These are phyloP conservation scores for Eurytoma californica DNA, from an alignment of 2,888 invertebrate genomes.

Conservation along the genomic window DNA sequence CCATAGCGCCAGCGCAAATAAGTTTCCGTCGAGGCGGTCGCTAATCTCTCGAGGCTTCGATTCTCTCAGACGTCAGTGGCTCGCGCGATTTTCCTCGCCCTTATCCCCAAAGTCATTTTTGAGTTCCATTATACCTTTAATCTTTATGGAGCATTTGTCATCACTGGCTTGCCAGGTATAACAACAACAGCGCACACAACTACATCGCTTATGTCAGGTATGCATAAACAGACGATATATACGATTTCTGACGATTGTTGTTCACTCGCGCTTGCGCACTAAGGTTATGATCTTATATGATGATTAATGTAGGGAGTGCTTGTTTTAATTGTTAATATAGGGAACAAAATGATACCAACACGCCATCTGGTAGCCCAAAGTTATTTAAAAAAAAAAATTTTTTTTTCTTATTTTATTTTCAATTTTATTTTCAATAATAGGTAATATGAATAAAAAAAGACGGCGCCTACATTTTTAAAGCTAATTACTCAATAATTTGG, in stretches of 20 bases:
- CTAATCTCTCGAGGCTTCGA: background rate
- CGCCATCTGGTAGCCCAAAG: too few species aligned
- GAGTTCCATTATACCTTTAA: conserved; percentile 28
- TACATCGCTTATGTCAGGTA: conserved; percentile 34
- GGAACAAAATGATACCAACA: too few species aligned
- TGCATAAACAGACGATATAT: conserved; percentile 47
- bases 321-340: too few species aligned
- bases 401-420: too few species aligned
- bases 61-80: conserved; percentile 17
- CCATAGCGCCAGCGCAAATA: conserved; percentile 74
- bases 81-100: background rate
- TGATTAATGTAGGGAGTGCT: too few species aligned
- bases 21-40: background rate
- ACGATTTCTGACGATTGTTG: conserved; percentile 31
- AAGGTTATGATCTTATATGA: too few species aligned
- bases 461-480: too few species aligned
- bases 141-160: conserved; percentile 48
- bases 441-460: too few species aligned
- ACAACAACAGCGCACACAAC: conserved; percentile 1
- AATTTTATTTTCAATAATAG: too few species aligned
- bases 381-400: too few species aligned
- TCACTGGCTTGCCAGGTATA: conserved; percentile 22
- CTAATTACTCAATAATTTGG: too few species aligned
- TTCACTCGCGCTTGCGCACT: conserved; percentile 22
- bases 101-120: conserved; percentile 45